Percentiles rank a stretch among this genome's conserved stretches.
Evolutionary conservation across 2,113 vertebrate genomes (phyloP).

Genomic region (Casuarius casuarius): DNA sequence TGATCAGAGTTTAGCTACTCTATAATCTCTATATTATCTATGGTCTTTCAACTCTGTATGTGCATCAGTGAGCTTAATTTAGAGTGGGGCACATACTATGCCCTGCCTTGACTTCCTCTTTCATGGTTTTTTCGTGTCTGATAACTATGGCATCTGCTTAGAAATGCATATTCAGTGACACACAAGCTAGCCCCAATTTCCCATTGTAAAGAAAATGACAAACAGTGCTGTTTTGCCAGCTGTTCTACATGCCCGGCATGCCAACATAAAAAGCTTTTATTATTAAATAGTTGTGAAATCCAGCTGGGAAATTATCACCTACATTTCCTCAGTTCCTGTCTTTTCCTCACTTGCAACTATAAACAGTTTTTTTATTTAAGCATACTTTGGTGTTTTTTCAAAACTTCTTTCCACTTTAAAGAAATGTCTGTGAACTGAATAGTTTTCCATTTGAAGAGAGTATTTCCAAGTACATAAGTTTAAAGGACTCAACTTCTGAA

Average conservation of each 20-base stretch:
- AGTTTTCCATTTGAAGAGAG: not conserved
- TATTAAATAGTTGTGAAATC: slow-evolving; percentile 63
- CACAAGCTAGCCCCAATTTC: slow-evolving; percentile 20
- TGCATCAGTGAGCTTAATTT: slow-evolving; percentile 14
- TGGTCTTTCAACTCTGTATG: not conserved
- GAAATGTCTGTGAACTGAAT: not conserved
- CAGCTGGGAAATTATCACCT: slow-evolving; percentile 61
- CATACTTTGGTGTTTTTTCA: not conserved
- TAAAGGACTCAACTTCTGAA: not conserved
- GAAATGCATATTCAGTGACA: slow-evolving; percentile 48
- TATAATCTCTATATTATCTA: not conserved
- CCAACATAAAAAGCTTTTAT: slow-evolving; percentile 25
- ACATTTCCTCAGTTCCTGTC: slow-evolving; percentile 41
- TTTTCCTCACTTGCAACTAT: slow-evolving; percentile 53
- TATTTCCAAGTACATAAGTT: not conserved
- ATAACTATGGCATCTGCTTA: slow-evolving; percentile 39
- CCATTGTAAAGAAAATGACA: slow-evolving; percentile 20
- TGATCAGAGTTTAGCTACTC: not conserved
- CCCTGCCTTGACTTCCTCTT: slow-evolving; percentile 17
- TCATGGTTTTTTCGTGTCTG: slow-evolving; percentile 17
- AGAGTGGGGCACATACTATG: not conserved
- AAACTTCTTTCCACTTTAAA: not conserved
- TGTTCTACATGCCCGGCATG: slow-evolving; percentile 31
- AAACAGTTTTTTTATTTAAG: slow-evolving; percentile 14
- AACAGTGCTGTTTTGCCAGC: slow-evolving; percentile 61